Evolutionary conservation across 2,797 vertebrate genomes (phyloP).

Genomic region (Danio kyathit): DNA sequence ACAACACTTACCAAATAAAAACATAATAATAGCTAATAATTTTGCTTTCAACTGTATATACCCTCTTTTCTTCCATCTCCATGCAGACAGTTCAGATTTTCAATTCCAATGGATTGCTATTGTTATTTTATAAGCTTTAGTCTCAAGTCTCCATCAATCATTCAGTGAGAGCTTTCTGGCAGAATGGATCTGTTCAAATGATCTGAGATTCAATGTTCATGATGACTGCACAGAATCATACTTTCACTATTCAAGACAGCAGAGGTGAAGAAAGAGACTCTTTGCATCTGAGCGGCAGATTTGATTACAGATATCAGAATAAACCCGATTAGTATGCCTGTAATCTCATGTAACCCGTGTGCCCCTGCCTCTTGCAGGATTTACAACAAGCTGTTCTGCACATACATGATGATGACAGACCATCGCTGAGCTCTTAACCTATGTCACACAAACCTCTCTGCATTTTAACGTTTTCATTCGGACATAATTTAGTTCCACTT

Average conservation of each 20-base stretch:
- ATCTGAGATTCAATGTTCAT: conserved; percentile 9
- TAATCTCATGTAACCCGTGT: background rate
- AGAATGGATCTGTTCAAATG: background rate
- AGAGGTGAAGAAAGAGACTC: conserved; percentile 1
- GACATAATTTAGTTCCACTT: too few species aligned
- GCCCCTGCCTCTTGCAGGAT: conserved; percentile 11
- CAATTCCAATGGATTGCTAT: background rate
- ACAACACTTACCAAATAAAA: too few species aligned
- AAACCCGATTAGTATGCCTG: conserved; percentile 23
- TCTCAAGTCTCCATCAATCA: conserved; percentile 6
- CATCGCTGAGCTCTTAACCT: background rate
- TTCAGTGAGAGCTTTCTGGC: background rate
- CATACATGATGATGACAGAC: background rate
- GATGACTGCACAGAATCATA: background rate
- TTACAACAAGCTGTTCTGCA: conserved; percentile 18
- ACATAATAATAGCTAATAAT: too few species aligned
- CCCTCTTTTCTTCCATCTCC: background rate
- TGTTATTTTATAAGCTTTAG: conserved; percentile 10
- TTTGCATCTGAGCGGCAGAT: conserved; percentile 1
- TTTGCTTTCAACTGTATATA: too few species aligned
- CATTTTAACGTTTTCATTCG: background rate
- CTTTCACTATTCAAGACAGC: background rate
- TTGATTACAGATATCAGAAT: conserved; percentile 33
- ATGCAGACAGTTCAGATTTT: conserved; percentile 18
- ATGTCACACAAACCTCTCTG: too few species aligned